Base-by-base conservation (phyloP, 1,140 invertebrate species). In the Vollenhovia emeryi region DNA sequence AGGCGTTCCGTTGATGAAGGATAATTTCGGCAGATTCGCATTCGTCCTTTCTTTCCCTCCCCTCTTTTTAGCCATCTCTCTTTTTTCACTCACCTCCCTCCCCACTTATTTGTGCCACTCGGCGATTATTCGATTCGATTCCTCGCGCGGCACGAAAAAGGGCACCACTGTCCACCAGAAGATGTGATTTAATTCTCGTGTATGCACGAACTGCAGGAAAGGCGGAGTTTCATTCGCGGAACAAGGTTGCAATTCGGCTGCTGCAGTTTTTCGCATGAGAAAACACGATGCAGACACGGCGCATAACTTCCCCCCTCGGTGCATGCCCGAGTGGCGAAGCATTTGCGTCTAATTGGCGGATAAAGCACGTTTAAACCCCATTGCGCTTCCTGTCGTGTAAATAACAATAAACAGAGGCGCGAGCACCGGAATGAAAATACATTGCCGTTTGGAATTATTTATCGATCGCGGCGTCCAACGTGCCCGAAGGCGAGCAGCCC, bases 11-110 rank as follows among this genome's bases (percentile, higher is more conserved):
- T 89, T 92, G 91, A 94, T 93, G 91, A 93, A 93, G 91, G 93
- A 94, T 93, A 92, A 93, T 93, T 93, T 91, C 88, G 87, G 87
- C 85, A 80, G 88, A 88, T 90, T 92, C 89, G 73, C 84, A 91
- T 92, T 86, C 43, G 45, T 74, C 48, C 71, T 79, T 45, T 87
- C 5, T 50, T 45, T 45, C 36, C 27, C n/a, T 13, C 24, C 76
- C 82, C 86, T 91, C 89, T 55, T 13, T 18, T 82, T 84, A 76
- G 18, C 24, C 27, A n/a, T n/a, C 11, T 66, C 68, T 52, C 59
- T 52, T 24, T 80, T 6, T 69, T 21, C n/a, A 1, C 8, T 9
- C 27, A 50, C 36, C 21, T 45, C 45, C 48, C 36, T 33, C 76
- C 69, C 43, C 57, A 15, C 27, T 79, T 55, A 76, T 36, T 59